Base-by-base conservation (phyloP, 1,140 invertebrate species). In the Brachionus sp. region DNA sequence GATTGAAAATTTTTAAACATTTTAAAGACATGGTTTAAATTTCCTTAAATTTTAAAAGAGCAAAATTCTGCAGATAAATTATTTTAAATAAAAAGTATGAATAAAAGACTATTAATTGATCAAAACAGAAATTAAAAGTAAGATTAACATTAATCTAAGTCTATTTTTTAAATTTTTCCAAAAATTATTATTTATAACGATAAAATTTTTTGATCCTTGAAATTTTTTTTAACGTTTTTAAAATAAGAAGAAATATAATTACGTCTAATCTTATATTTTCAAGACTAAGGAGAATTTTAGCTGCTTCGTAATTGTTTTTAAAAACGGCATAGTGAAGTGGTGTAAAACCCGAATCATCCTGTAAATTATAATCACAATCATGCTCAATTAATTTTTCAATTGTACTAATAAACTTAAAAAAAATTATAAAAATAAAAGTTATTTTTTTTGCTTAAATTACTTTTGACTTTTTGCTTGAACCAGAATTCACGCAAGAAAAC, bases 301-400 rank as follows among this genome's bases (percentile, higher is more conserved):
- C 77, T 10, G 50, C 77, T 44, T 80, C 46, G 39, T 64, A 66
- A 33, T 80, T 80, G 33, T 80, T 66, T 62, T 66, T 80, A 23
- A 19, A 25, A 12, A 80, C 62, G 9, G 77, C 77, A 80, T 80
- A 35, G 19, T 80, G 77, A 33, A 80, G 23, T n/a, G 77, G 29
- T 23, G 77, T 62, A 57, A 80, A 62, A 3, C 57, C 35, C 13
- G 77, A 7, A 13, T 80, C 77, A 6, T 80, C 77, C 6, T 39
- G 50, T 25, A 37, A 25, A 80, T 80, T 80, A 12, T 39, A 62
- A 29, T 80, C 50, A 33, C 50, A 37, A 23, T 66, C 25, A 23
- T 35, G 33, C 1, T 64, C 62, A 13, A 80, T 29, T 23, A 80
- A 16, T 3, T 13, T 4, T n/a, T 80, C 77, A 35, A 80, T 62